Conservation (phyloP, 2,113 vertebrate species). For the Pundamilia nyererei region DNA sequence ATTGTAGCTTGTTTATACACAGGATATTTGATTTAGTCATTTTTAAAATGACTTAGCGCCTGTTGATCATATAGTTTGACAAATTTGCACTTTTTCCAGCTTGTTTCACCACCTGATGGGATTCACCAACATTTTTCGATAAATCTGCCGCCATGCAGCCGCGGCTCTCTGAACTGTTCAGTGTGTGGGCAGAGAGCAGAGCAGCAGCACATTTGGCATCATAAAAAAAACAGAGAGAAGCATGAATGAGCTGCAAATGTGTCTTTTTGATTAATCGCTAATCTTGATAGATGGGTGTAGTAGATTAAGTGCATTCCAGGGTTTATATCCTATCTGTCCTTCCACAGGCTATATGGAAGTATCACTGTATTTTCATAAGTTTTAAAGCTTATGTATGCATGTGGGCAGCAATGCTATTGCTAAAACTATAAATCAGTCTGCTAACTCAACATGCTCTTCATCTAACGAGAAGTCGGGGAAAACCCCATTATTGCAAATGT, state of each 20-base stretch:
- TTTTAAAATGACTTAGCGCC: background rate
- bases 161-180: background rate
- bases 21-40: background rate
- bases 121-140: background rate
- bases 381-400: background rate
- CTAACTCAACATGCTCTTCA: background rate
- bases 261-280: background rate
- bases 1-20: background rate
- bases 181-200: background rate
- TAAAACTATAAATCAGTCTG: background rate
- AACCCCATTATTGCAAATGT: conserved; percentile 3
- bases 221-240: background rate
- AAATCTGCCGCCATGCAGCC: background rate
- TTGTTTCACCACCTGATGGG: background rate
- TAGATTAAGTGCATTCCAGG: background rate
- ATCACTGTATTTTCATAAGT: background rate
- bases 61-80: background rate
- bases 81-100: background rate
- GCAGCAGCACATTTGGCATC: background rate
- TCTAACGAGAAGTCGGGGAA: background rate
- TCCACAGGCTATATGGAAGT: background rate
- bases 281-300: background rate
- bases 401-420: background rate
- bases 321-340: background rate
- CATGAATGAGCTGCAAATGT: background rate